Percentiles rank a stretch among this genome's conserved stretches.
Evolutionary conservation across 2,888 invertebrate species (phyloP).

Genomic region (Alentia gelatinosa): DNA sequence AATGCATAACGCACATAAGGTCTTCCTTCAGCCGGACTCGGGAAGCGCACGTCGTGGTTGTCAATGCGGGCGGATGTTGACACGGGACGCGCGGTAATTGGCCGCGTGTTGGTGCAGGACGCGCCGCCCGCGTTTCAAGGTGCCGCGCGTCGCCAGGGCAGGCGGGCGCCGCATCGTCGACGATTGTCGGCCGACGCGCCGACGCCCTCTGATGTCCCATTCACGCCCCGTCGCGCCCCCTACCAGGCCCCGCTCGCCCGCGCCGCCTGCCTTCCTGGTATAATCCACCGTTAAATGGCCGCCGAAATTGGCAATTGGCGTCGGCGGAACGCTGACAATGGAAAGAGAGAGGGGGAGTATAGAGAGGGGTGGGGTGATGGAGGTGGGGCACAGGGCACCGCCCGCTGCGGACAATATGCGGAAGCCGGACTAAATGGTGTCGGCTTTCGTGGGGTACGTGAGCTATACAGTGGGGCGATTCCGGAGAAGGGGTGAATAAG

Average conservation of each 20-base stretch:
- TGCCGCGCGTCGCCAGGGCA: neutral
- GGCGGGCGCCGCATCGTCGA: neutral
- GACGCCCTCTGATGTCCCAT: neutral
- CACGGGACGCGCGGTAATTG: neutral
- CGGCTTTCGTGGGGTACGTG: neutral
- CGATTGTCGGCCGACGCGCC: neutral
- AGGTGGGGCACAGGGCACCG: neutral
- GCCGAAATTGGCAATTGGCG: conserved; percentile 19
- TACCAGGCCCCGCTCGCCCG: neutral
- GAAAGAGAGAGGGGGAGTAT: neutral
- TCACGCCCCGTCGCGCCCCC: neutral
- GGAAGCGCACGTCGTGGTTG: neutral
- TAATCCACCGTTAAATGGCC: conserved; percentile 49
- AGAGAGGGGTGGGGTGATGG: neutral
- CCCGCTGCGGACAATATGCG: neutral
- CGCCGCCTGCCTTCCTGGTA: neutral
- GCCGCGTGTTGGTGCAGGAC: neutral
- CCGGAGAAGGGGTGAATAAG: neutral
- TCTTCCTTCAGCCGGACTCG: too few species aligned
- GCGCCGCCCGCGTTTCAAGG: neutral
- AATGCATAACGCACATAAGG: too few species aligned
- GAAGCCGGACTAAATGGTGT: conserved; percentile 13
- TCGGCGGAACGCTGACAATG: neutral
- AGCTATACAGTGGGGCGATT: neutral
- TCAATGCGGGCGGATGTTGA: conserved; percentile 31